Evolutionary conservation across 2,888 invertebrate species (phyloP).

Genomic region (Carterocephalus palaemon): DNA sequence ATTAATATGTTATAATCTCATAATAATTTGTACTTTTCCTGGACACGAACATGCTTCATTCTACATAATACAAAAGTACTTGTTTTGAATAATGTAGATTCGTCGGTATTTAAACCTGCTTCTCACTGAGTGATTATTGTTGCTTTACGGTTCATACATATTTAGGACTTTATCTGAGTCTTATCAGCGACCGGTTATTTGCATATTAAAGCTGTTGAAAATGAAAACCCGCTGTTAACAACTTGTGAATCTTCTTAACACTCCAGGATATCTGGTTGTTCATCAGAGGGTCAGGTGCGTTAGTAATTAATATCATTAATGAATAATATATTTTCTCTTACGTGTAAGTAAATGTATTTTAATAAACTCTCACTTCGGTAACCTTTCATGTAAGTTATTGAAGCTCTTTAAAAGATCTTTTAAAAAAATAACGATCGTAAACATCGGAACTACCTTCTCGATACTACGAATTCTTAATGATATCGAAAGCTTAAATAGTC

Average conservation of each 20-base stretch:
- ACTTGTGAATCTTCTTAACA: slow-evolving; percentile 16
- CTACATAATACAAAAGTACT: too few relatives aligned
- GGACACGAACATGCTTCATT: too few relatives aligned
- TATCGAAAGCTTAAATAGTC: too few relatives aligned
- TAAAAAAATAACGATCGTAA: slow-evolving; percentile 10
- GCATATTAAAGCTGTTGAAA: slow-evolving; percentile 8
- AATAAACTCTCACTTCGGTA: slow-evolving; percentile 18
- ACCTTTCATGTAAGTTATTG: slow-evolving; percentile 16
- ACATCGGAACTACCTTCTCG: not conserved
- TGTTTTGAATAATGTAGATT: not conserved
- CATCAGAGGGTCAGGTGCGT: slow-evolving; percentile 1
- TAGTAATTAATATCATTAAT: slow-evolving; percentile 16
- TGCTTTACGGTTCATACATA: slow-evolving; percentile 7
- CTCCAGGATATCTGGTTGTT: slow-evolving; percentile 15
- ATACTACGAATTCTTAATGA: too few relatives aligned
- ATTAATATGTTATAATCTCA: too few relatives aligned
- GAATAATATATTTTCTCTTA: slow-evolving; percentile 10
- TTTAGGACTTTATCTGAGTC: slow-evolving; percentile 2
- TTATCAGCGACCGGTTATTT: slow-evolving; percentile 9
- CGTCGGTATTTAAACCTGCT: not conserved
- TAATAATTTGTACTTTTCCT: too few relatives aligned
- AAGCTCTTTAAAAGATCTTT: not conserved
- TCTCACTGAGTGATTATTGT: not conserved
- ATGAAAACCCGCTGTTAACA: slow-evolving; percentile 13
- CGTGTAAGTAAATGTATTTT: slow-evolving; percentile 2